Evolutionary conservation across 2,113 vertebrate species (phyloP), one percentile per base, ranked within the genome.

Genomic region (Zosterops hypoxanthus): DNA sequence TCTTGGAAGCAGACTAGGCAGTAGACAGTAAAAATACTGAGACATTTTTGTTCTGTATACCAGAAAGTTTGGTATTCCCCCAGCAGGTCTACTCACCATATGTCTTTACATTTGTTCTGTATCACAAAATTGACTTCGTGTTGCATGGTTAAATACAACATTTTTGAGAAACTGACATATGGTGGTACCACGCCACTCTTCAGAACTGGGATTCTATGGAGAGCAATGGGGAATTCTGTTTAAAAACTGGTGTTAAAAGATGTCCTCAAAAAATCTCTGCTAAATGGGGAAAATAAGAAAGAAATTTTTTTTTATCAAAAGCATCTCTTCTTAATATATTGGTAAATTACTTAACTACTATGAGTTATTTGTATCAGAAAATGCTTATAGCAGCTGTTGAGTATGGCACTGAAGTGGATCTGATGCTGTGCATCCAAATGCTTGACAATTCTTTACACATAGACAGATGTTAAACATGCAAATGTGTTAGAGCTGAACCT

Each of bases 81-180:
- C 85, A 79, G 72, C 72, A 96, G 82, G 82, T 96, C 95, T 97
- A 89, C 36, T 96, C 91, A 89, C 95, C 92, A 95, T 96, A 96
- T 96, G 94, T 95, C 92, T 97, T 96, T 97, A 95, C 79, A 95
- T 90, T 95, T 96, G 68, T 90, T 95, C 90, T 84, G 46, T 92
- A 92, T 93, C 92, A 93, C 91, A 92, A 75, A 95, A 92, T n/a
- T 95, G 92, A 71, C 82, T 95, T 93, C 82, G 92, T 90, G 56
- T 93, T 96, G 85, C 93, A 86, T 78, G 60, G 79, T 94, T 94
- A 96, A 95, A 95, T 90, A 92, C 82, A 88, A 84, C 60, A 34
- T 70, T 95, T 96, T 86, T 78, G 71, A 90, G 86, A 90, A 96
- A 75, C 39, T 60, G 84, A 75, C 93, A 96, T 95, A 95, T 94